phyloP scores from a whole-genome alignment of 2,113 vertebrate species.

The Aptenodytes forsteri region DNA sequence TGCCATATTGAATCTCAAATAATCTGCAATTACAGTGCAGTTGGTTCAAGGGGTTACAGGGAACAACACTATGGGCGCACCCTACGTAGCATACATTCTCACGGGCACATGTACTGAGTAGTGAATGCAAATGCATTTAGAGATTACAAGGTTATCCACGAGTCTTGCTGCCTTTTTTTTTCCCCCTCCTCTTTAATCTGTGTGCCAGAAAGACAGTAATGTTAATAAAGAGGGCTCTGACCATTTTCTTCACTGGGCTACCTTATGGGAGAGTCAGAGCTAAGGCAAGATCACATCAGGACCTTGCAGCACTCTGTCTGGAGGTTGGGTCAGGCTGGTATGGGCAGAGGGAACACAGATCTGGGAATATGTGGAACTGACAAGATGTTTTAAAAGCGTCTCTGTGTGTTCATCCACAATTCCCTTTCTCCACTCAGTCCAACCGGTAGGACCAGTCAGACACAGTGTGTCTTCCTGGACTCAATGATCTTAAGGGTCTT shows the following conservation, averaged over 20 bases:
- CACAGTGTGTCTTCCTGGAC: not conserved
- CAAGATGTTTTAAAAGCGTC: not conserved
- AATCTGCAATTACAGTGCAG: not conserved
- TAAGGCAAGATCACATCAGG: not conserved
- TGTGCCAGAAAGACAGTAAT: not conserved
- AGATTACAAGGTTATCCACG: not conserved
- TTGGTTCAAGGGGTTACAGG: not conserved
- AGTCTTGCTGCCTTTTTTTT: not conserved
- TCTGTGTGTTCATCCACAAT: not conserved
- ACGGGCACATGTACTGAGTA: fast-evolving
- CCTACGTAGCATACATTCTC: not conserved
- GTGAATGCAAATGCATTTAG: not conserved
- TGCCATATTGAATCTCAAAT: not conserved
- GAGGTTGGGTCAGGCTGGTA: not conserved
- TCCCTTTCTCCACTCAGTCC: not conserved
- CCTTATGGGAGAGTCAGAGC: not conserved
- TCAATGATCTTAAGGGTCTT: not conserved
- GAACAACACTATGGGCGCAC: not conserved
- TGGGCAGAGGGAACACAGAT: not conserved
- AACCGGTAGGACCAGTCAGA: not conserved
- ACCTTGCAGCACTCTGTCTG: not conserved
- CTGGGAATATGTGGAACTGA: not conserved
- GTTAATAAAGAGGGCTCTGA: not conserved
- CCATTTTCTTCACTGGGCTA: not conserved
- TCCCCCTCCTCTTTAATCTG: not conserved